Conservation (phyloP, 2,113 vertebrate species). For the Ifrita kowaldi region DNA sequence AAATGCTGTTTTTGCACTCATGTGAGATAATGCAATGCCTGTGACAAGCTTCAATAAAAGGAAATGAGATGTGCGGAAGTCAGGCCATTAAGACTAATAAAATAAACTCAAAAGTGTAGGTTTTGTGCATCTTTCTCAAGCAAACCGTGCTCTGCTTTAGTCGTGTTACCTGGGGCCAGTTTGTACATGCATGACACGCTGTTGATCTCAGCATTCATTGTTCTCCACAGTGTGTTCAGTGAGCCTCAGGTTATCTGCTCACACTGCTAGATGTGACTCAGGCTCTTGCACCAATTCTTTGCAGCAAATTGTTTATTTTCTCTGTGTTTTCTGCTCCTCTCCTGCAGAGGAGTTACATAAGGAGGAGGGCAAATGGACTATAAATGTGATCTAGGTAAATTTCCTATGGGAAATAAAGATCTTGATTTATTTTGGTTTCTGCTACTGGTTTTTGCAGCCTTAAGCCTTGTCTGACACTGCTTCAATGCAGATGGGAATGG, state of each 20-base stretch:
- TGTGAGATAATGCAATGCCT: constrained; percentile 13
- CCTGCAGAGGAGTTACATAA: constrained; percentile 7
- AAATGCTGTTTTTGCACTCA: not conserved
- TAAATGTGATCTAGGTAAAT: constrained; percentile 17
- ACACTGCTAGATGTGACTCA: not conserved
- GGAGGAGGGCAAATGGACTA: not conserved
- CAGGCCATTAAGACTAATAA: constrained; percentile 30
- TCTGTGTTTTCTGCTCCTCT: not conserved
- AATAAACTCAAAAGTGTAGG: not conserved
- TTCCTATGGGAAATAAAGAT: constrained; percentile 35
- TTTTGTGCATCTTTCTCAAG: not conserved
- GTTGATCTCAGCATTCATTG: not conserved
- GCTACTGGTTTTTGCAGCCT: not conserved
- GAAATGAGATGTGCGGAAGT: not conserved
- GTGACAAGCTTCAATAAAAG: constrained; percentile 44
- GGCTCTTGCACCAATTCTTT: not conserved
- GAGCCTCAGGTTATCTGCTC: not conserved
- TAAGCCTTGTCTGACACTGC: not conserved
- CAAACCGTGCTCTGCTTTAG: not conserved
- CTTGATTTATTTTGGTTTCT: not conserved
- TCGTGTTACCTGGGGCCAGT: not conserved
- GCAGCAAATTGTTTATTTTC: constrained; percentile 18
- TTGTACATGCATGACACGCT: not conserved
- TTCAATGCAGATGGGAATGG: not conserved
- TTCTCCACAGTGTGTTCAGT: not conserved